phyloP scores from a whole-genome alignment of 2,113 vertebrate species.

The Accipiter cooperii region DNA sequence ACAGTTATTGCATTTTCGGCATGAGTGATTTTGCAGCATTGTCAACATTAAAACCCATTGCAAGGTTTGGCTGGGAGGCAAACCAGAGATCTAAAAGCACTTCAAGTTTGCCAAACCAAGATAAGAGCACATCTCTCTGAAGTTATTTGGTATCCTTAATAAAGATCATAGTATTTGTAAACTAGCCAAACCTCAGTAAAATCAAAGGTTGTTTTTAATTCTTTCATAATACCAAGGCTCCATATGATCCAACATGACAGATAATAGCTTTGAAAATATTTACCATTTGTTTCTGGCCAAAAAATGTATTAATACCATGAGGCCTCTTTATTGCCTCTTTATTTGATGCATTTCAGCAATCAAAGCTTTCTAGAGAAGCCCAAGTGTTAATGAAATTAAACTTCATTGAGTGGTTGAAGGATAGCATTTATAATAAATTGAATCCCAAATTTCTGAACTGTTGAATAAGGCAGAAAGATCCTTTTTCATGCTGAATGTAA shows the following conservation, averaged over 20 bases:
- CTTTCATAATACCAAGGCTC: slow-evolving; percentile 27
- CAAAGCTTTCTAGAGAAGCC: slow-evolving; percentile 14
- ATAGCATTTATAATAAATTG: not conserved
- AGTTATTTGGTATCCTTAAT: slow-evolving; percentile 56
- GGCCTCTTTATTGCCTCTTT: not conserved
- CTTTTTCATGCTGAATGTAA: not conserved
- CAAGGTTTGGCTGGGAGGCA: slow-evolving; percentile 40
- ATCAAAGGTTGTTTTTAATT: slow-evolving; percentile 55
- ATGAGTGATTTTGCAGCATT: slow-evolving; percentile 41
- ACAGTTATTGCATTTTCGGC: slow-evolving; percentile 40
- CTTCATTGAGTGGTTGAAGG: not conserved
- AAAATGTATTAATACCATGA: slow-evolving; percentile 5
- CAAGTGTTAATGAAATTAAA: slow-evolving; percentile 9
- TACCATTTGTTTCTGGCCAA: slow-evolving; percentile 36
- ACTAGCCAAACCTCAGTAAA: slow-evolving; percentile 60
- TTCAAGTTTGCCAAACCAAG: slow-evolving; percentile 61
- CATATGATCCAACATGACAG: slow-evolving; percentile 48
- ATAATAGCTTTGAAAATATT: slow-evolving; percentile 46
- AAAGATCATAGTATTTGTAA: slow-evolving; percentile 50
- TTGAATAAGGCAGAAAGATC: not conserved
- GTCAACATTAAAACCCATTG: slow-evolving; percentile 36
- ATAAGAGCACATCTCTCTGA: slow-evolving; percentile 58
- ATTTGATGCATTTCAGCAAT: slow-evolving; percentile 18
- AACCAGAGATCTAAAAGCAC: slow-evolving; percentile 50
- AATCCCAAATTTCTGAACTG: not conserved